phyloP scores from a whole-genome alignment of 2,888 invertebrate genomes.

The Meloe dianella region DNA sequence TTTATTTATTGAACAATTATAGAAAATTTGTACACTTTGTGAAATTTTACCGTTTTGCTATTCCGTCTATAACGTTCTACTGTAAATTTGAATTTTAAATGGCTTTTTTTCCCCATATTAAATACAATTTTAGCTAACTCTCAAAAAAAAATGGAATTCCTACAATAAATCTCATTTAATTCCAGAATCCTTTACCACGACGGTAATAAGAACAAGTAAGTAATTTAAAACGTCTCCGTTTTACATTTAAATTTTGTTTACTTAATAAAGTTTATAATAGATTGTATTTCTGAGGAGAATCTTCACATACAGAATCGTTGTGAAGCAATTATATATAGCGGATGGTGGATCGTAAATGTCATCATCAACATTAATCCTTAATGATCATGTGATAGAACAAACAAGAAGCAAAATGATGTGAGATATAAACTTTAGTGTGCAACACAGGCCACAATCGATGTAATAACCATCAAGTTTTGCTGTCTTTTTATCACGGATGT shows the following conservation, averaged over 20 bases:
- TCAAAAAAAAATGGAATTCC: no score
- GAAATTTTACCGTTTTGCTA: no score
- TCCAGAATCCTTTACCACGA: no score
- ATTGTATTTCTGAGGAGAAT: neutral
- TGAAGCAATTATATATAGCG: neutral
- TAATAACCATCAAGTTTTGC: neutral
- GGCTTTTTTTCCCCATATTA: no score
- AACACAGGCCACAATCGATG: neutral
- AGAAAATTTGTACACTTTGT: no score
- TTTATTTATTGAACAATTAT: no score
- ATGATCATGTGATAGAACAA: neutral
- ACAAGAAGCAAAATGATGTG: neutral
- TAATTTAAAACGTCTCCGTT: neutral
- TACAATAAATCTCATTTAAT: no score
- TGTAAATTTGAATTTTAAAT: no score
- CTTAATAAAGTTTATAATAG: neutral
- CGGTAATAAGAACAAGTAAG: no score
- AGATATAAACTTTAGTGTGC: neutral
- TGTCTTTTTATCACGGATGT: no score
- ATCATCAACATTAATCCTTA: neutral
- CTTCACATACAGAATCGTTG: neutral
- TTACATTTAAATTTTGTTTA: constrained; percentile 8
- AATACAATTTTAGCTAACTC: no score
- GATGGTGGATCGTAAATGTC: neutral
- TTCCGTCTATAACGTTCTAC: no score